A percentile compares a stretch with the other conserved stretches of the same genome.
These are phyloP conservation scores for Mionectes olivaceus DNA, from an alignment of 2,797 vertebrate genomes.

Conservation along the genomic window DNA sequence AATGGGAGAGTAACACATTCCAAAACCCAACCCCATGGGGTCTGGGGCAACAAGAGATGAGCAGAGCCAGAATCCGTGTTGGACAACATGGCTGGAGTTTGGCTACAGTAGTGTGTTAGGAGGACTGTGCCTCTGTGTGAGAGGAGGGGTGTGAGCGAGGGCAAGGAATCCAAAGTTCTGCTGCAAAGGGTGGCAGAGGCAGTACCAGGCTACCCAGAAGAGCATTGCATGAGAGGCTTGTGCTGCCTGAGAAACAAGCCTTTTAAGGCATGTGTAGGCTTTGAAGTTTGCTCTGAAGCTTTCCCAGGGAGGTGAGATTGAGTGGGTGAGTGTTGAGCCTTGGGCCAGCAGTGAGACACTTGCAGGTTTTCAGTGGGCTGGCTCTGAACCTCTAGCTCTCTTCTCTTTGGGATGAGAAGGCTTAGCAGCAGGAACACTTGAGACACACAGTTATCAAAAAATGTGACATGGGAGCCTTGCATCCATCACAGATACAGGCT, in stretches of 20 bases:
- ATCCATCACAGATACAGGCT: not conserved
- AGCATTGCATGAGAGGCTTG: not conserved
- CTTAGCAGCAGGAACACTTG: not conserved
- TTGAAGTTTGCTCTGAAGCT: constrained; percentile 3
- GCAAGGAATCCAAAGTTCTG: not conserved
- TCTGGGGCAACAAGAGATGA: not conserved
- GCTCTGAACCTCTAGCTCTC: not conserved
- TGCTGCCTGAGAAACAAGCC: not conserved
- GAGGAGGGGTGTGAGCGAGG: not conserved
- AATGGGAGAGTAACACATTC: not conserved
- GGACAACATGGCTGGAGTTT: not conserved
- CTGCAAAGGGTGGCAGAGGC: not conserved
- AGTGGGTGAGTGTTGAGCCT: constrained; percentile 19
- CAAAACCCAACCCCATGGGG: not conserved
- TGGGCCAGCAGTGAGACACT: not conserved
- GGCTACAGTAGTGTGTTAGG: not conserved
- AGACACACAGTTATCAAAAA: not conserved
- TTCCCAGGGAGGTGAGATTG: constrained; percentile 18
- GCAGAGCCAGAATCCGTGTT: not conserved
- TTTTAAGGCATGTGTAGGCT: not conserved
- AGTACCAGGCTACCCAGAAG: not conserved
- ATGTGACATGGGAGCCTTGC: not conserved
- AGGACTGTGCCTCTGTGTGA: not conserved
- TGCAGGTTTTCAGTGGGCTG: not conserved
- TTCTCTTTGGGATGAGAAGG: not conserved